Base-by-base conservation (phyloP, 2,797 vertebrate species). In the Thunnus albacares region DNA sequence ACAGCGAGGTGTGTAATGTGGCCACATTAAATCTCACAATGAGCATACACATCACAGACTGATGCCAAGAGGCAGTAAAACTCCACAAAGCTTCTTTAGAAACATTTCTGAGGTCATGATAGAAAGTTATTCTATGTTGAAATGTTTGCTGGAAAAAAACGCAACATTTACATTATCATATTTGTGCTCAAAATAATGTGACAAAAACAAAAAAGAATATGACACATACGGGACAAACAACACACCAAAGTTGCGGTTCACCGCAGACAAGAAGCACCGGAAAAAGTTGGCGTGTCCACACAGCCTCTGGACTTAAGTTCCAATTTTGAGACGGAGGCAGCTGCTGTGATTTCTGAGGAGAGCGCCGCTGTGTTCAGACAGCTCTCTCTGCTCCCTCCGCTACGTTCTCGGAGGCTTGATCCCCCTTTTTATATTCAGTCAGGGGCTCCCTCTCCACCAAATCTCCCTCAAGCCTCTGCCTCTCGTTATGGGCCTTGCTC, bases 391-490 rank as follows among this genome's bases (percentile, higher is more conserved):
- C 43, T 82, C 68, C 71, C 74, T 47, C 49, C 43, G 33, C 78
- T 72, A 30, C 47, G 51, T 77, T 80, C 59, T 65, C 38, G 0
- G 13, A 49, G 38, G 45, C 18, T 76, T 80, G 79, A 88, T 77
- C 75, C 76, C 72, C 43, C 62, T 81, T 83, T 87, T 88, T 81
- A 84, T 83, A 85, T 85, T 86, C 88, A 71, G 79, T 75, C 52
- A 43, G 83, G 56, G 77, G 64, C 82, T 80, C 76, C 61, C 64
- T 71, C 78, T 83, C 76, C 83, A 61, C 68, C 83, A 91, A 88
- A 89, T 86, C 87, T 90, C 89, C 79, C 71, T 60, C 85, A 83
- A 92, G 85, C 89, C 86, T 81, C 82, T 78, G 79, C 75, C 81
- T 89, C 85, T 92, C 62, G 75, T 91, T 89, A 85, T 67, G 33